These are phyloP conservation scores for Drosophila ficusphila DNA, from an alignment of 1,140 invertebrate species.

Conservation along the genomic window DNA sequence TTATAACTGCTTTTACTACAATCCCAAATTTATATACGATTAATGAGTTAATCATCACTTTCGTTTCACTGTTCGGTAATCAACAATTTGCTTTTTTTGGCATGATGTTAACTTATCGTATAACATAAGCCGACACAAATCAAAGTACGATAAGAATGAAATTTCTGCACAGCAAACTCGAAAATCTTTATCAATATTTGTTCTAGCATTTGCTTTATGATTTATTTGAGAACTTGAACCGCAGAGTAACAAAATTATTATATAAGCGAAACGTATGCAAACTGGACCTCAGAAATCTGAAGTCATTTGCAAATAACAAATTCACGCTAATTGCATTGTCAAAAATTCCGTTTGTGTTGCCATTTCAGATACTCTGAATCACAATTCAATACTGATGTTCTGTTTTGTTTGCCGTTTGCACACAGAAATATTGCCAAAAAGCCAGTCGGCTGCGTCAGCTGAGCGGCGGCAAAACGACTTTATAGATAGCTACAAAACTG, in stretches of 20 bases:
- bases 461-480: slow-evolving; percentile 53
- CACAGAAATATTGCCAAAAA: slow-evolving; percentile 23
- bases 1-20: neutral
- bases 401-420: slow-evolving; percentile 11
- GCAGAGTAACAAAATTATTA: slow-evolving; percentile 13
- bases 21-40: no score
- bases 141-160: slow-evolving; percentile 25
- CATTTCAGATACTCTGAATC: slow-evolving; percentile 12
- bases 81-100: slow-evolving; percentile 1
- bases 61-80: neutral
- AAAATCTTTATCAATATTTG: slow-evolving; percentile 61
- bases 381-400: slow-evolving; percentile 38
- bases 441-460: slow-evolving; percentile 53
- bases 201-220: slow-evolving; percentile 41
- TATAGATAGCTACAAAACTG: slow-evolving; percentile 34
- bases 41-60: neutral
- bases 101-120: slow-evolving; percentile 28
- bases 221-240: slow-evolving; percentile 23
- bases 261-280: slow-evolving; percentile 7
- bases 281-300: slow-evolving; percentile 27
- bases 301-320: slow-evolving; percentile 59
- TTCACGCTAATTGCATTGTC: slow-evolving; percentile 66
- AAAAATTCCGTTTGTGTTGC: slow-evolving; percentile 30
- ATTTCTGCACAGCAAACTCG: slow-evolving; percentile 11
- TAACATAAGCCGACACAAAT: slow-evolving; percentile 22